Evolutionary conservation across 2,113 vertebrate genomes (phyloP), one percentile per base, ranked within the genome.

Genomic region (Serinus canaria): DNA sequence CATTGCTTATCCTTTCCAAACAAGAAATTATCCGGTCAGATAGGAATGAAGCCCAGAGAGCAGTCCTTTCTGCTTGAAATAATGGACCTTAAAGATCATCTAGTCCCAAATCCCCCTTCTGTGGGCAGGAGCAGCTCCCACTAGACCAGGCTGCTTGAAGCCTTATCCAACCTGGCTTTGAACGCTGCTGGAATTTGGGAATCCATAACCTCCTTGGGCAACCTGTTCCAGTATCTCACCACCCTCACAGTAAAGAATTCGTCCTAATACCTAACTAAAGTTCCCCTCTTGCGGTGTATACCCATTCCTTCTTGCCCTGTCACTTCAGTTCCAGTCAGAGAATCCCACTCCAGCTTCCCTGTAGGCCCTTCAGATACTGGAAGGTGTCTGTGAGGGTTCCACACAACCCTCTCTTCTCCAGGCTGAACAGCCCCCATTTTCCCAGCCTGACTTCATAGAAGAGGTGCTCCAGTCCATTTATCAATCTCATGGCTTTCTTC

Each of bases 51-150:
- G 28, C 15, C 50, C n/a, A 86, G 28, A 35, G 7, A 53, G 7
- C n/a, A 64, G 22, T 73, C 15, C 4, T 68, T 89, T 80, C 21
- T 95, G 16, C 62, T 49, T 39, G 30, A 82, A 87, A 47, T 21
- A 49, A 53, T 11, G 9, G 20, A 30, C 9, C 10, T 82, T 30
- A 46, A 46, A 60, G 33, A 52, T 53, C 10, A 20, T 59, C 21
- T 58, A 31, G 9, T 63, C 13, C 10, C 19, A 44, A 0, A 2
- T 52, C 1, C 18, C 4, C 13, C 7, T 74, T 37, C 44, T 7
- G 7, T 59, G 28, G 6, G 10, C 23, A 12, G 33, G 9, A 41
- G 13, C 11, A 47, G 13, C 39, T 59, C 13, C 63, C 15, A 27
- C 11, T 53, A n/a, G 19, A 44, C 13, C 28, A n/a, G 46, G 39